Percentiles rank a stretch among this genome's conserved stretches.
Evolutionary conservation across 2,888 invertebrate genomes (phyloP).

Genomic region (Invenusta paracnida): DNA sequence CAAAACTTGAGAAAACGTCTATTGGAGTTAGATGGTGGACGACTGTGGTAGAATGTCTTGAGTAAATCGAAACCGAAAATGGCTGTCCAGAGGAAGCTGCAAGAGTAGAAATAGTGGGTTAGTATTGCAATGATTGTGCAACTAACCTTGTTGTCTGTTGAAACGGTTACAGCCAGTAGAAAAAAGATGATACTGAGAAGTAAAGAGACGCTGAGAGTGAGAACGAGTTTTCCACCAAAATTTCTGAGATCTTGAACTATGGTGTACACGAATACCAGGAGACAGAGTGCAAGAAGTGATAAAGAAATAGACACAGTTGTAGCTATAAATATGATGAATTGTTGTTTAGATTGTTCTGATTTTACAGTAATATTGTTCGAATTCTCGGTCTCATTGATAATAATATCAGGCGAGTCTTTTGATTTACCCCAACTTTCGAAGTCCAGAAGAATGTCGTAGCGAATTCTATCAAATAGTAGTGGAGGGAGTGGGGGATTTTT

Average conservation of each 20-base stretch:
- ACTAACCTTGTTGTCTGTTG: not conserved
- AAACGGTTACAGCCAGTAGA: not conserved
- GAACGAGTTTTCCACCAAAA: not conserved
- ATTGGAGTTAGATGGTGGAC: not conserved
- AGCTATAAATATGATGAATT: too few species aligned
- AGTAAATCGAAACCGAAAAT: not conserved
- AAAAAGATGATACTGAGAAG: not conserved
- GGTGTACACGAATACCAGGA: not conserved
- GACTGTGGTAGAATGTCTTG: not conserved
- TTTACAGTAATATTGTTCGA: not conserved
- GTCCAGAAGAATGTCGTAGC: not conserved
- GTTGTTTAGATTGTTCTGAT: too few species aligned
- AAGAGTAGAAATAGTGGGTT: not conserved
- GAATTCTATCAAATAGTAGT: not conserved
- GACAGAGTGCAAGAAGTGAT: not conserved
- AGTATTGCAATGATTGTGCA: not conserved
- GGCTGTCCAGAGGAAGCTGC: not conserved
- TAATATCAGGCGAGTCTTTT: not conserved
- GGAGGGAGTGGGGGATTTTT: too few species aligned
- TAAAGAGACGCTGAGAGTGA: not conserved
- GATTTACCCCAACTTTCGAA: not conserved
- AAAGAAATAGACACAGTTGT: not conserved
- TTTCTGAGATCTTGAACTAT: not conserved
- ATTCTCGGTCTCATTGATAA: not conserved
- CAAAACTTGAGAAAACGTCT: not conserved